A percentile compares a stretch with the other conserved stretches of the same genome.
phyloP scores from a whole-genome alignment of 1,140 invertebrate genomes.

The Drosophila kikkawai region DNA sequence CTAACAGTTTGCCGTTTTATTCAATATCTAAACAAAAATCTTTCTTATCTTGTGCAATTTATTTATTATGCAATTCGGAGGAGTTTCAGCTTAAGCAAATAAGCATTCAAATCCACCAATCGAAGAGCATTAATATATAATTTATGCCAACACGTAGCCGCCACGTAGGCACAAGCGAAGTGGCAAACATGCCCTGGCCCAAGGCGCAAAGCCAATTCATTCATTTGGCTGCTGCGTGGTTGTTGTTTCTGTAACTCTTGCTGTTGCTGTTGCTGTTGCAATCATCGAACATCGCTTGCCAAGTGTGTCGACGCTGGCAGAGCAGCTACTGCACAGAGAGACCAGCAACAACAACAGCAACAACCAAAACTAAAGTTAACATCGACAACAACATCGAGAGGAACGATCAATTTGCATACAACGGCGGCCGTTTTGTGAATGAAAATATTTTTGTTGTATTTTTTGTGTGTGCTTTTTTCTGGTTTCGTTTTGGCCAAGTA shows the following conservation, averaged over 20 bases:
- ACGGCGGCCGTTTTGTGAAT: conserved; percentile 80
- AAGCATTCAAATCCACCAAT: conserved; percentile 12
- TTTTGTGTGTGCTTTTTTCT: conserved; percentile 22
- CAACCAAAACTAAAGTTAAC: conserved; percentile 57
- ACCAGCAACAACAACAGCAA: conserved; percentile 1
- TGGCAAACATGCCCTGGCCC: conserved; percentile 49
- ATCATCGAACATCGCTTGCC: conserved; percentile 76
- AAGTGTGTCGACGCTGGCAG: conserved; percentile 66
- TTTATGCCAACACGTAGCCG: conserved; percentile 70
- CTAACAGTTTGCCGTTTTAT: not conserved
- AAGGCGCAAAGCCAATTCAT: conserved; percentile 72
- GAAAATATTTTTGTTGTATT: conserved; percentile 50
- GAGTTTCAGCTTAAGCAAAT: conserved; percentile 3
- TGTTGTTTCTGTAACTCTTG: conserved; percentile 47
- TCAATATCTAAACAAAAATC: not conserved
- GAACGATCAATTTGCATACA: conserved; percentile 78
- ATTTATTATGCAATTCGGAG: not conserved
- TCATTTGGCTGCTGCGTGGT: conserved; percentile 40
- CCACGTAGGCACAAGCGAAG: conserved; percentile 62
- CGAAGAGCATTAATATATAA: conserved; percentile 58
- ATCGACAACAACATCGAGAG: conserved; percentile 38
- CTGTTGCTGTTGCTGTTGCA: conserved; percentile 58
- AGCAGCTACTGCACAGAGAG: conserved; percentile 41
- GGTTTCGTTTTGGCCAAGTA: conserved; percentile 54
- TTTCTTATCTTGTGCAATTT: not conserved